phyloP scores from a whole-genome alignment of 1,140 invertebrate genomes.

The Metopolophium dirhodum region DNA sequence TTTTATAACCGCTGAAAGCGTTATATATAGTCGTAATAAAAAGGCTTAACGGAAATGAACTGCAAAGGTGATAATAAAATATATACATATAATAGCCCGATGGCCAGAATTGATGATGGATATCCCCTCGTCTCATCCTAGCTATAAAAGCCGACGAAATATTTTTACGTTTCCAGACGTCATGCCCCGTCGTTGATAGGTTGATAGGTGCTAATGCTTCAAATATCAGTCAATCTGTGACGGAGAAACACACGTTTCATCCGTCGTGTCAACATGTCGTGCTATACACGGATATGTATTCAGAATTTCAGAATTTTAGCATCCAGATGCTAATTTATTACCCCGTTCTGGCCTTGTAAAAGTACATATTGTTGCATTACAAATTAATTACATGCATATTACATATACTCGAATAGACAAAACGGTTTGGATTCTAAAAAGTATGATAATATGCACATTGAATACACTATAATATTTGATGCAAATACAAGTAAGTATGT shows the following conservation, averaged over 20 bases:
- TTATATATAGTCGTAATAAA: conserved; percentile 20
- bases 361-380: no score
- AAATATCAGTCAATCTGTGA: not conserved
- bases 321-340: no score
- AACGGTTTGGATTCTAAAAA: no score
- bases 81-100: not conserved
- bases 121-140: not conserved
- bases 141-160: not conserved
- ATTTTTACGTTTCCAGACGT: not conserved
- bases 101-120: not conserved
- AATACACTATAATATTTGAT: no score
- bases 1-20: not conserved
- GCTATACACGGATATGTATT: no score
- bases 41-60: conserved; percentile 11
- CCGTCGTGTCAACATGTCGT: no score
- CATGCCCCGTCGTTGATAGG: not conserved
- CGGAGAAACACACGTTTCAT: not conserved
- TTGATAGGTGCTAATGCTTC: not conserved
- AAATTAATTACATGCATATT: no score
- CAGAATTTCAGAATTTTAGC: no score
- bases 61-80: not conserved
- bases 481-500: no score
- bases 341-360: no score
- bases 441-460: no score
- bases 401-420: no score